Base-by-base conservation (phyloP, 2,888 invertebrate species). In the Mimas tiliae region DNA sequence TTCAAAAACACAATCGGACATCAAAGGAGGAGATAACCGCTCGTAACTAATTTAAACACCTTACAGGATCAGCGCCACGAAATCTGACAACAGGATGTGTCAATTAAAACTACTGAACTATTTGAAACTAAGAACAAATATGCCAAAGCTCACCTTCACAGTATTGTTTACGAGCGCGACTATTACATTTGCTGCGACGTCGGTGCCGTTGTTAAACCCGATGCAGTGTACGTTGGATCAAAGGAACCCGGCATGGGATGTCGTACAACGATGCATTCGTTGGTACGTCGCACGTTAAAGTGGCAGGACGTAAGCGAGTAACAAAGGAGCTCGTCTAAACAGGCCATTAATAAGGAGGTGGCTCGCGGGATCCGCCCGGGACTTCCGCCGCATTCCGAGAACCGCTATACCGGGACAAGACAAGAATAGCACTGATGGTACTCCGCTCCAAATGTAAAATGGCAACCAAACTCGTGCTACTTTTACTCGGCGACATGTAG, bases 301-400 rank as follows among this genome's bases (percentile, higher is more conserved):
- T 87, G 87, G 85, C 85, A 85, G 87, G 88, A 89, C 89, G 91
- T 89, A 91, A 88, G 88, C 84, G 83, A 87, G 88, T 89, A 89
- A 92, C 91, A 90, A 93, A 92, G 90, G 89, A 89, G 88, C 86
- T 83, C 85, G 89, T 89, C 88, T 91, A 93, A 93, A 91, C 91
- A 91, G 91, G 88, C 85, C 92, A 93, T 93, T 92, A 92, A 92
- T 91, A 93, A 91, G 90, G 91, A 89, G 90, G 86, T 88, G 90
- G 89, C 84, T 86, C 84, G 83, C 83, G 83, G 82, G 88, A 83
- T 85, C 83, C 85, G 84, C 77, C 80, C 86, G 88, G 88, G 87
- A 87, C 91, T 90, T 92, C 92, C 92, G 91, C 82, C 79, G 88
- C 85, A 82, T 93, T 93, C 91, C 88, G 78, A 87, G 92, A 93